These are phyloP conservation scores for Himantopus leucocephalus DNA, from an alignment of 2,113 vertebrate species.

Conservation along the genomic window DNA sequence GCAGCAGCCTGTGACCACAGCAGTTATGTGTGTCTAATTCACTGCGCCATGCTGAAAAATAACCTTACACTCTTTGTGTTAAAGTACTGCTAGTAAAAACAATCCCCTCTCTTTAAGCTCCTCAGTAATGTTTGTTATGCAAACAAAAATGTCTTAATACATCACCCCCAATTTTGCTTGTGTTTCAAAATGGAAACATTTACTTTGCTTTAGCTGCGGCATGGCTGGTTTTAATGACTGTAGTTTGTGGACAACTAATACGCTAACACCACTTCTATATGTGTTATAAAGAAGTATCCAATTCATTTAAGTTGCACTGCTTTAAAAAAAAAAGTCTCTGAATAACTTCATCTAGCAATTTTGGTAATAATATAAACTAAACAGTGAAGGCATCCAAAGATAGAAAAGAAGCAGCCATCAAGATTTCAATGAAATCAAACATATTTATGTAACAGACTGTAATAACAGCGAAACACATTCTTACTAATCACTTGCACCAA, in stretches of 20 bases:
- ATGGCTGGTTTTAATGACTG: background rate
- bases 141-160: background rate
- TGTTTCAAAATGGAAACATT: background rate
- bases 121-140: background rate
- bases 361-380: background rate
- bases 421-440: background rate
- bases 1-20: background rate
- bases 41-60: background rate
- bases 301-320: background rate
- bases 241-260: background rate
- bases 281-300: background rate
- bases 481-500: constrained; percentile 24
- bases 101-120: background rate
- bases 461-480: background rate
- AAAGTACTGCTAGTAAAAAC: background rate
- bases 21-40: background rate
- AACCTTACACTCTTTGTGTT: background rate
- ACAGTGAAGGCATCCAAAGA: background rate
- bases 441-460: background rate
- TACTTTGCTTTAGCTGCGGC: background rate
- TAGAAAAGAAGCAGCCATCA: background rate
- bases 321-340: background rate
- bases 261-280: background rate
- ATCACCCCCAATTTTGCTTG: background rate
- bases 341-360: background rate